These are phyloP conservation scores for Myripristis jacobus DNA, from an alignment of 2,797 vertebrate genomes.

Conservation along the genomic window DNA sequence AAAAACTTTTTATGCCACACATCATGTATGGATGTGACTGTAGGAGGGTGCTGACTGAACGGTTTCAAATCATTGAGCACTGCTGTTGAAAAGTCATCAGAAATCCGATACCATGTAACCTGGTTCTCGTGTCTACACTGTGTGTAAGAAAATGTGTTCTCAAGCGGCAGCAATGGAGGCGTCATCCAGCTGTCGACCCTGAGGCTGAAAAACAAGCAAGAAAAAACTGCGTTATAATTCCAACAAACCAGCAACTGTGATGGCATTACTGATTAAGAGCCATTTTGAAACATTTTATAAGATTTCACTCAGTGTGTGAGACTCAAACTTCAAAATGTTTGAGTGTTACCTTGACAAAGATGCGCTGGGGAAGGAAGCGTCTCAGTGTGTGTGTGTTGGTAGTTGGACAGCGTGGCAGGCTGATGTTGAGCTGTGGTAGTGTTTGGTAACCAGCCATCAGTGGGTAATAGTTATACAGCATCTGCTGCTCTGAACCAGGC, in stretches of 20 bases:
- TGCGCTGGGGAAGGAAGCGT: slow-evolving; percentile 92
- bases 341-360: slow-evolving; percentile 90
- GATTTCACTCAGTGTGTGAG: no score
- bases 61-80: background rate
- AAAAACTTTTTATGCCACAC: no score
- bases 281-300: no score
- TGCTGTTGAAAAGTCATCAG: background rate
- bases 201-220: slow-evolving; percentile 85
- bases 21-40: background rate
- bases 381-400: slow-evolving; percentile 88
- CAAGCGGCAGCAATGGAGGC: slow-evolving; percentile 91
- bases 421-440: slow-evolving; percentile 92
- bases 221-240: background rate
- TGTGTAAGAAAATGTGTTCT: slow-evolving; percentile 34
- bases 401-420: slow-evolving; percentile 87
- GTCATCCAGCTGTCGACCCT: slow-evolving; percentile 90
- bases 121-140: slow-evolving; percentile 45
- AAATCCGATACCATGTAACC: slow-evolving; percentile 17
- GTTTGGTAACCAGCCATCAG: slow-evolving; percentile 98
- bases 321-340: no score
- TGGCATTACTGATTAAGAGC: background rate
- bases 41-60: background rate
- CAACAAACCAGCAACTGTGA: background rate
- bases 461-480: slow-evolving; percentile 97
- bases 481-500: slow-evolving; percentile 91